Percentiles rank a stretch among this genome's conserved stretches.
Evolutionary conservation across 2,113 vertebrate species (phyloP).

Genomic region (Lethenteron camtschaticum): DNA sequence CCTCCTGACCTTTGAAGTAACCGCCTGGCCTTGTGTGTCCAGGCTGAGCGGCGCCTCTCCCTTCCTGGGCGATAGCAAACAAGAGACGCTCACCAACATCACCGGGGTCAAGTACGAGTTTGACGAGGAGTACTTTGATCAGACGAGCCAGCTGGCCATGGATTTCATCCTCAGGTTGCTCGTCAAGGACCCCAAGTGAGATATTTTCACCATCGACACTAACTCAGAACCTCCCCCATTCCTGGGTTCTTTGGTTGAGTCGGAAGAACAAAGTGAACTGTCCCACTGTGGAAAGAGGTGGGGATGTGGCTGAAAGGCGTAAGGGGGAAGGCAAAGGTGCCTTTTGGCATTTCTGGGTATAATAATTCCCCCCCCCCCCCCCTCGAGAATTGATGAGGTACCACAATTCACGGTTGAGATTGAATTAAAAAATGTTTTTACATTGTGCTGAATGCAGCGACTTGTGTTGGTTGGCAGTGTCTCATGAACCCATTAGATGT

Average conservation of each 20-base stretch:
- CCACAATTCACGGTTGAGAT: no score
- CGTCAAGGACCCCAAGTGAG: constrained; percentile 88
- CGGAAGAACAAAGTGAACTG: background rate
- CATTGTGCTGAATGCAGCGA: no score
- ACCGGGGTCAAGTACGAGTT: constrained; percentile 89
- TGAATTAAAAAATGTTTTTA: no score
- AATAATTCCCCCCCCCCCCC: background rate
- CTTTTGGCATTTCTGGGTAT: background rate
- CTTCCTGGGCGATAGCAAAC: constrained; percentile 80
- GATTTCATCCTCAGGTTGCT: constrained; percentile 86
- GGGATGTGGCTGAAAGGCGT: background rate
- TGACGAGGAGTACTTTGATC: constrained; percentile 85
- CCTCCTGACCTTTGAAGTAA: no score
- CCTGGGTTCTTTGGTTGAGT: background rate
- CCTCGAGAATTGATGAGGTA: background rate
- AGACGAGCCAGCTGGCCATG: constrained; percentile 83
- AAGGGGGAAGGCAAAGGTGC: background rate
- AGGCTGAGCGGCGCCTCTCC: constrained; percentile 79
- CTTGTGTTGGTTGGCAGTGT: no score
- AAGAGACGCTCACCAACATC: constrained; percentile 90
- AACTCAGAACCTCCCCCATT: background rate
- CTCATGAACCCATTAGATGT: no score
- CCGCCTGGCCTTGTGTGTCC: background rate
- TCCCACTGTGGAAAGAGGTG: background rate
- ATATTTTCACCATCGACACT: background rate